Base-by-base conservation (phyloP, 2,113 vertebrate species). In the Ondatra zibethicus region DNA sequence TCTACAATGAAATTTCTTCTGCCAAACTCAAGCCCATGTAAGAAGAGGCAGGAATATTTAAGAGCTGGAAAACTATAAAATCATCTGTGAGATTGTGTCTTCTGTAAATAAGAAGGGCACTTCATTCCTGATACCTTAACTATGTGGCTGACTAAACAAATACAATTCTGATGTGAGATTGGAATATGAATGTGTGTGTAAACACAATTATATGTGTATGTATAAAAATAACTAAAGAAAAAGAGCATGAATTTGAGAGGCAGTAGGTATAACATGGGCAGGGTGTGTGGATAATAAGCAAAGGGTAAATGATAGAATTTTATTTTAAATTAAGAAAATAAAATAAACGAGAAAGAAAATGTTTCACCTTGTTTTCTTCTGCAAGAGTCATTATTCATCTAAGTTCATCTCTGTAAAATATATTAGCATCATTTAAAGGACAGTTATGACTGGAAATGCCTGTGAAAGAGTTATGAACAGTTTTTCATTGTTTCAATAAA, bases 281-380 rank as follows among this genome's bases (percentile, higher is more conserved):
- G 3, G 61, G 1, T 29, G 3, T 0, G 1, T 29, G 36, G 5
- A 4, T n/a, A 29, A 25, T 63, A 29, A 10, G 3, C 3, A 63
- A 63, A 63, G 25, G 7, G 6, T 7, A 9, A 82, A 61, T 61
- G 21, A 58, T 39, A 58, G 27, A 58, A 39, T 39, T 25, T 42
- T 63, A 31, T 63, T 63, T 63, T 25, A 84, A 63, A 63, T 84
- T 16, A 63, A 10, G 27, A 0, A 58, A 29, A 81, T n/a, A 58
- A 63, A 42, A 17, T 36, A 42, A 61, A 39, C 4, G 29, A 61
- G 23, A 55, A 23, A 39, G 8, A 23, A 39, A 73, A 23, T 8
- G 14, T n/a, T 73, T 23, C 19, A 39, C 0, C 19, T 39, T 63
- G 12, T 39, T 31, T 61, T 1, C 14, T 84, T 8, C n/a, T 61